Evolutionary conservation across 2,797 vertebrate genomes (phyloP), one percentile per base, ranked within the genome.

Genomic region (Diplodus puntazzo): DNA sequence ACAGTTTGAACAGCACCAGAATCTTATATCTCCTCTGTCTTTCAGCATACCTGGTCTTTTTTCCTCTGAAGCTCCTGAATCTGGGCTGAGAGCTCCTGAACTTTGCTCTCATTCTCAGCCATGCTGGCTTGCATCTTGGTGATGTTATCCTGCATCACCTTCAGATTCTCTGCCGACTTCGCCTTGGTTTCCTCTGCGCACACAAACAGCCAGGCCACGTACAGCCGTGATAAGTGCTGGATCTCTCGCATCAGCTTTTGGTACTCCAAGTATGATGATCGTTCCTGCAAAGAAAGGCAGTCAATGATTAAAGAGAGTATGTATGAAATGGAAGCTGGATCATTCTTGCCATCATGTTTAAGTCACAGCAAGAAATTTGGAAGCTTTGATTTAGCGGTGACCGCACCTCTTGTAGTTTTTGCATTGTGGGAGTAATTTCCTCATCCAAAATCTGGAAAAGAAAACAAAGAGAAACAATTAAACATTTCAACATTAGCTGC

Each of bases 391-490:
- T 72, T 39, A 46, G 18, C 2, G 18, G 0, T 55, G 12, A 63
- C 71, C 77, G 59, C 91, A 99, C 98, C 96, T 99, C 96, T 93
- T 96, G 98, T 70, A 99, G 91, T 90, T 98, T 98, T 58, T 96
- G 92, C 94, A 99, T 96, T 3, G 96, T 96, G 87, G 98, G 98
- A 71, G 95, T 96, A 85, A 99, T 99, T 90, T 99, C 98, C 80
- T 99, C 98, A 82, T 96, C 87, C 84, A 99, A 91, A 90, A 98
- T 93, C 98, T 99, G 86, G 80, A 93, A 90, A 58, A 90, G 27
- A 10, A 58, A 72, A 77, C 3, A 61, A 58, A 30, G 49, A 74
- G 1, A 64, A 27, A 61, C 1, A 12, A 25, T 69, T 54, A 27
- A 61, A 43, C 7, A 59, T 52, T 43, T 66, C 0, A 64, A 43